Base-by-base conservation (phyloP, 1,140 invertebrate species). In the Drosophila sp. region DNA sequence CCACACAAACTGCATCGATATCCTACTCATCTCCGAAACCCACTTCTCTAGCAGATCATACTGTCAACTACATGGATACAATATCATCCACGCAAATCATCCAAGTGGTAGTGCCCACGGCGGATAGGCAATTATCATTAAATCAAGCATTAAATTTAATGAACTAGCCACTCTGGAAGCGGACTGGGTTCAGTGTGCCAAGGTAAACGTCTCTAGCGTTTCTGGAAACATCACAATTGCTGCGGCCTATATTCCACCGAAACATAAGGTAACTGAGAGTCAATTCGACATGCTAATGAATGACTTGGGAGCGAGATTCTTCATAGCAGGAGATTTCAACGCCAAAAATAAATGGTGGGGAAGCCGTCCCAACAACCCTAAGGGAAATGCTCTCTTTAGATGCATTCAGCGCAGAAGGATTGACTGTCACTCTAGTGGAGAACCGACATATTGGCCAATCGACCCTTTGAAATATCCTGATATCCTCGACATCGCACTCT, bases 281-380 rank as follows among this genome's bases (percentile, higher is more conserved):
- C 21, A 29, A 4, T 11, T 57, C 1, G 36, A 41, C 0, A n/a
- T 41, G 7, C 25, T 43, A n/a, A n/a, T n/a, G 18, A 8, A 29
- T 7, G 9, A 8, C 7, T 21, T 57, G 7, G 40, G 56, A 7
- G n/a, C 21, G 5, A 14, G 41, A 7, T 58, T 57, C 13, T 29
- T 57, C 0, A n/a, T 6, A 8, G 54, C 7, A 7, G 54, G 25
- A 4, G 54, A 43, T 2, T 57, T 43, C 21, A 29, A 57, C 4
- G 40, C 54, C 13, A 57, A 57, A 5, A n/a, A 57, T 0, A 29
- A 16, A 7, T 57, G 54, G 54, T 57, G 40, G 54, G 54, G 54
- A 7, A 43, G 38, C 7, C n/a, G 54, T 6, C 5, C 13, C 0
- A 29, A 6, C 2, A 57, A 41, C 14, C n/a, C 54, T 0, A 57